A percentile compares a stretch with the other conserved stretches of the same genome.
Conservation (phyloP, 2,797 vertebrate species). For the Sus cebifrons region DNA sequence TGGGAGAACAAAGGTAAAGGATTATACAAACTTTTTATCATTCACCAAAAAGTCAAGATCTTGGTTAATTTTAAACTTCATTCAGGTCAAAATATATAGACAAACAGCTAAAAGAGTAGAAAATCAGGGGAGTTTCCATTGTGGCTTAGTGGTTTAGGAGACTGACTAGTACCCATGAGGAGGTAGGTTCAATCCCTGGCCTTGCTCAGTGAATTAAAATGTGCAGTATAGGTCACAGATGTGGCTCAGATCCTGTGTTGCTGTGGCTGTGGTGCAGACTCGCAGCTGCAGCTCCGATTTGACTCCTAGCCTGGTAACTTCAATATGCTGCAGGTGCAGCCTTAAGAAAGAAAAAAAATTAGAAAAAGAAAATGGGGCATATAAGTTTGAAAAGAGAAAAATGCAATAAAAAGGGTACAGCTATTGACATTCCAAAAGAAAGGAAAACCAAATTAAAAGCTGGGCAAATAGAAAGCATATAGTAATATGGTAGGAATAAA, state of each 20-base stretch:
- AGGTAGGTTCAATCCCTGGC: too few species aligned
- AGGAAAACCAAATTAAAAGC: neutral
- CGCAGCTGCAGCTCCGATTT: too few species aligned
- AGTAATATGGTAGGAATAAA: neutral
- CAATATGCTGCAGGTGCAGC: too few species aligned
- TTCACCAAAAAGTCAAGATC: neutral
- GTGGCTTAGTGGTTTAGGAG: too few species aligned
- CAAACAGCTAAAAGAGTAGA: neutral
- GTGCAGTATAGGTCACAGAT: too few species aligned
- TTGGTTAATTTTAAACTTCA: neutral
- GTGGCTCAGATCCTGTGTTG: too few species aligned
- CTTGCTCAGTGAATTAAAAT: too few species aligned
- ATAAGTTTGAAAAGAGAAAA: neutral
- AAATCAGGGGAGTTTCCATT: neutral
- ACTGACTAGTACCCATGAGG: too few species aligned
- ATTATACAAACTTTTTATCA: neutral
- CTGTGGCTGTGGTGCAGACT: too few species aligned
- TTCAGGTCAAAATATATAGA: neutral
- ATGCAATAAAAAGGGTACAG: neutral
- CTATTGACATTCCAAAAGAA: neutral
- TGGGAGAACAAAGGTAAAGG: neutral
- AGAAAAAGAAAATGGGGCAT: neutral
- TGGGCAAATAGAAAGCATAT: neutral
- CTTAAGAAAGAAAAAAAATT: too few species aligned
- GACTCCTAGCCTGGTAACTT: too few species aligned